Evolutionary conservation across 2,113 vertebrate genomes (phyloP).

Genomic region (Pseudonaja textilis): DNA sequence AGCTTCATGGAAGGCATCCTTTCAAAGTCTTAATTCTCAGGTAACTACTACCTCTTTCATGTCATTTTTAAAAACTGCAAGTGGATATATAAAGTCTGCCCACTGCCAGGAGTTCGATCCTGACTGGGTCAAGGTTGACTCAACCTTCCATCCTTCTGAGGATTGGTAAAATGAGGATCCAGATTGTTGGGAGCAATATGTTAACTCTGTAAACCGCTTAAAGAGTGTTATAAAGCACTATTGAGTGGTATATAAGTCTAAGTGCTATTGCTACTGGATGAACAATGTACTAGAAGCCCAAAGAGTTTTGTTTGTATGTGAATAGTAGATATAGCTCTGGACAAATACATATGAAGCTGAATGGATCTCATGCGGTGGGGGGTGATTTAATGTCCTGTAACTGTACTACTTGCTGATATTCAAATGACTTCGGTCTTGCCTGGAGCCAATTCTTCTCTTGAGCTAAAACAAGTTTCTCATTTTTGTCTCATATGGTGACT

Average conservation of each 20-base stretch:
- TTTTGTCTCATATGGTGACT: background rate
- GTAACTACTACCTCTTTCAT: background rate
- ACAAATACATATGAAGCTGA: background rate
- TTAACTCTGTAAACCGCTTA: background rate
- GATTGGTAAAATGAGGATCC: background rate
- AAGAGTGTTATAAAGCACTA: background rate
- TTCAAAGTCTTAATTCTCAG: background rate
- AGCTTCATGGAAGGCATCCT: background rate
- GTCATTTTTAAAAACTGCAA: background rate
- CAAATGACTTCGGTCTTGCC: background rate
- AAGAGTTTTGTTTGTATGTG: background rate
- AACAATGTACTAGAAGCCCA: background rate
- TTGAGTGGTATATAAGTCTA: background rate
- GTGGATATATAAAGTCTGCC: background rate
- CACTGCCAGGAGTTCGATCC: background rate
- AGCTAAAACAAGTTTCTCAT: background rate
- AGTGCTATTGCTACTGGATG: background rate
- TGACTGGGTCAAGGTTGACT: background rate
- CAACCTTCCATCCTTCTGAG: background rate
- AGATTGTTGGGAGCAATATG: background rate
- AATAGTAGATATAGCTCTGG: background rate
- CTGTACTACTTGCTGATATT: background rate
- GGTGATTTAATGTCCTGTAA: background rate
- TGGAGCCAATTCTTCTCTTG: background rate
- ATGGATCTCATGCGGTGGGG: background rate